phyloP scores from a whole-genome alignment of 2,797 vertebrate species.

The Anabacerthia variegaticeps region DNA sequence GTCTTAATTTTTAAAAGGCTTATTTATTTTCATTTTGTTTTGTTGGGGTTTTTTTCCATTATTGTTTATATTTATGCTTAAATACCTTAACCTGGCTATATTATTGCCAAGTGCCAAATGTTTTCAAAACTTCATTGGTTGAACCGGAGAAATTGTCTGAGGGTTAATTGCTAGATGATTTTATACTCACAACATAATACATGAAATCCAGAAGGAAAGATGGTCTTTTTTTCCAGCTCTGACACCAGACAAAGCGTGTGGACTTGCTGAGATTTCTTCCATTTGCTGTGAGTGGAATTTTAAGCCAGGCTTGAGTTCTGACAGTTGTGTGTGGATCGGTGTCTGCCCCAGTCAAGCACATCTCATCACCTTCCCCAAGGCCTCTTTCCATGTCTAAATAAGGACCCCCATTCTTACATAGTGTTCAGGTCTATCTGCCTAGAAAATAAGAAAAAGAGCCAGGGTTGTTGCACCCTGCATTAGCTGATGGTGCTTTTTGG shows the following conservation, averaged over 20 bases:
- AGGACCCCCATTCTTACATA: background rate
- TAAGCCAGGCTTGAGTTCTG: background rate
- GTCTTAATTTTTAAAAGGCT: constrained; percentile 69
- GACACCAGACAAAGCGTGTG: background rate
- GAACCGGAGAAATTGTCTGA: constrained; percentile 29
- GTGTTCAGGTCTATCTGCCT: background rate
- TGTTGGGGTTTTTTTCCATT: constrained; percentile 18
- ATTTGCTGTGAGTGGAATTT: background rate
- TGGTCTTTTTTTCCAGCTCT: background rate
- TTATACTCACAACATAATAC: background rate
- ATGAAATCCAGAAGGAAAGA: background rate
- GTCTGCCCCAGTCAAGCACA: background rate
- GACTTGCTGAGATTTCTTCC: background rate
- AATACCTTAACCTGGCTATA: constrained; percentile 72
- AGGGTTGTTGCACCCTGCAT: background rate
- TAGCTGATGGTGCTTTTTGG: background rate
- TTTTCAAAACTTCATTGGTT: constrained; percentile 37
- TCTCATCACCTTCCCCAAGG: background rate
- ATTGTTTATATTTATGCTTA: constrained; percentile 78
- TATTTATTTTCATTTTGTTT: constrained; percentile 76
- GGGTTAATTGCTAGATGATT: constrained; percentile 11
- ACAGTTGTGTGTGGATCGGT: background rate
- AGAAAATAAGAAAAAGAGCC: background rate
- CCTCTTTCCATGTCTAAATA: background rate
- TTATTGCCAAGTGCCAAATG: constrained; percentile 77